Percentiles rank a stretch among this genome's conserved stretches.
phyloP scores from a whole-genome alignment of 2,113 vertebrate genomes.

The Pampusana beccarii region DNA sequence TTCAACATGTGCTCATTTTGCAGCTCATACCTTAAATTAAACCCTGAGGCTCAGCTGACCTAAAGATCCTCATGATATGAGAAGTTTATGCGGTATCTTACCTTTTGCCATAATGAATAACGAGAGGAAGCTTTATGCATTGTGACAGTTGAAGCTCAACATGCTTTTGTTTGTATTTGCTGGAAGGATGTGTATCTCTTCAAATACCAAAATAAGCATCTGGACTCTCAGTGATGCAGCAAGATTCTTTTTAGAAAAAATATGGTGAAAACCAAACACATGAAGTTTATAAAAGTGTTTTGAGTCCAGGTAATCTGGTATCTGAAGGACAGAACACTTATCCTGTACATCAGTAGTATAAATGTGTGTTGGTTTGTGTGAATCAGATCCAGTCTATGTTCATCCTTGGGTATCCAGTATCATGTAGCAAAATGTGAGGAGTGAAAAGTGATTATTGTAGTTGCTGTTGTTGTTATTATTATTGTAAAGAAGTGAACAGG shows the following conservation, averaged over 20 bases:
- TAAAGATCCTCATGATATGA: constrained; percentile 22
- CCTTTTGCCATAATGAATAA: background rate
- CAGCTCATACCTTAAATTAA: constrained; percentile 49
- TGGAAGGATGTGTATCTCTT: background rate
- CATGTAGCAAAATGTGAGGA: fast-evolving
- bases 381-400: background rate
- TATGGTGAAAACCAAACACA: background rate
- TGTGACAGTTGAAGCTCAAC: background rate
- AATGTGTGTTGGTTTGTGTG: fast-evolving
- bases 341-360: background rate
- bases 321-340: background rate
- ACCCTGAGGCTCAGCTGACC: constrained; percentile 41
- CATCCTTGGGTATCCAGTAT: background rate
- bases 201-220: background rate
- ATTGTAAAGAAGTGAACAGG: background rate
- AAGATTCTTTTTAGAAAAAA: background rate
- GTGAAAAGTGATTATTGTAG: background rate
- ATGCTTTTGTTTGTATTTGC: background rate
- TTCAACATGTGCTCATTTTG: constrained; percentile 45
- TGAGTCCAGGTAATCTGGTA: background rate
- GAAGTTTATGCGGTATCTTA: constrained; percentile 17
- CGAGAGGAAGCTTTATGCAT: background rate
- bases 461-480: background rate
- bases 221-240: background rate
- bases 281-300: fast-evolving